Conservation (phyloP, 2,888 invertebrate species). For the Cenopis cana region DNA sequence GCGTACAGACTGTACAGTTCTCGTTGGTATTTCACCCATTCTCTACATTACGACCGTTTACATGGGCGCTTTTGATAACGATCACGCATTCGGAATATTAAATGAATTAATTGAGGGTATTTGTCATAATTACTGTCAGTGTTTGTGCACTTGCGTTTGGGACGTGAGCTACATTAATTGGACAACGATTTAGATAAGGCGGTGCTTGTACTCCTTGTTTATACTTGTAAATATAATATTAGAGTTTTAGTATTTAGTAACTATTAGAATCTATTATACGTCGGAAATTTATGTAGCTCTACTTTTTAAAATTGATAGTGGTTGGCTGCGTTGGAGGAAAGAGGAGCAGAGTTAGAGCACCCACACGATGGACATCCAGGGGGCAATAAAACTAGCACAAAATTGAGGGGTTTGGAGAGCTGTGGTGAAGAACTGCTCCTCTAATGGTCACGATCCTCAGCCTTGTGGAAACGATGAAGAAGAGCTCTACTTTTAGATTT, state of each 20-base stretch:
- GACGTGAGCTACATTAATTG: constrained; percentile 41
- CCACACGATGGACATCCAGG: too few relatives aligned
- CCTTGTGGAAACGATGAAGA: too few relatives aligned
- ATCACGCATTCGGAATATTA: constrained; percentile 43
- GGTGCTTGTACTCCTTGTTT: constrained; percentile 48
- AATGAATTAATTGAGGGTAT: constrained; percentile 42
- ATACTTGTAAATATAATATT: constrained; percentile 47
- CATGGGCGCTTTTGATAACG: constrained; percentile 32
- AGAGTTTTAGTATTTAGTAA: too few relatives aligned
- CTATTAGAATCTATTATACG: too few relatives aligned
- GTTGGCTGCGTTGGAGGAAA: too few relatives aligned
- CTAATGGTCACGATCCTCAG: too few relatives aligned
- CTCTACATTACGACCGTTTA: neutral
- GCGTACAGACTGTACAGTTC: neutral
- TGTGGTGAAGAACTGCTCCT: too few relatives aligned
- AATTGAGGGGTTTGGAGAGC: too few relatives aligned
- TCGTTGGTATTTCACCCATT: constrained; percentile 11
- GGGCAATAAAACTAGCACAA: too few relatives aligned
- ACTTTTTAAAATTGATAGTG: neutral
- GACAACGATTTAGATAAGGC: constrained; percentile 46
- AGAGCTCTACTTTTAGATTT: too few relatives aligned
- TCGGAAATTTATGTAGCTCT: too few relatives aligned
- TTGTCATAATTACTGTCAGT: constrained; percentile 44
- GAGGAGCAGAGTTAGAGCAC: too few relatives aligned
- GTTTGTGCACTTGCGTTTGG: constrained; percentile 11